Conservation (phyloP, 2,888 invertebrate genomes). For the Phania funesta region DNA sequence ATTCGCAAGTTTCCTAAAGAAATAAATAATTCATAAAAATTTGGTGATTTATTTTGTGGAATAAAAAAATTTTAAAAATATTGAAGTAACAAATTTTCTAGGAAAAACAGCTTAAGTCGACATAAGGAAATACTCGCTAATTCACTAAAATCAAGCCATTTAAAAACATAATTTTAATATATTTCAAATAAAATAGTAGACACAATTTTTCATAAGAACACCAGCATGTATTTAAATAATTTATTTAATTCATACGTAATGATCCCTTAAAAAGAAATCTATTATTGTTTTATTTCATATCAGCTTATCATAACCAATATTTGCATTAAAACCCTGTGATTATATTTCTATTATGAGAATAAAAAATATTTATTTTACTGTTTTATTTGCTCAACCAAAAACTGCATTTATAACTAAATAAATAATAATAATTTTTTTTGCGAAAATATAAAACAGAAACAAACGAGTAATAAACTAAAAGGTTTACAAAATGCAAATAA, state of each 20-base stretch:
- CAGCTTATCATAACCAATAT: neutral
- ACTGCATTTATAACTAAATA: conserved; percentile 42
- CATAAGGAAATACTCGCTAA: too few species aligned
- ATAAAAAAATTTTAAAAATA: too few species aligned
- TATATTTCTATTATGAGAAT: neutral
- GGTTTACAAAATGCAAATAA: too few species aligned
- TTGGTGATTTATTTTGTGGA: too few species aligned
- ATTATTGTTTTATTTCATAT: neutral
- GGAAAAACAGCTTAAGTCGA: too few species aligned
- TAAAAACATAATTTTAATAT: too few species aligned
- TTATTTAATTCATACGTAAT: conserved; percentile 31
- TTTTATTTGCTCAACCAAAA: conserved; percentile 10
- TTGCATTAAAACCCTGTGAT: neutral
- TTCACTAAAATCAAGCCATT: too few species aligned
- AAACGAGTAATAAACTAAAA: too few species aligned
- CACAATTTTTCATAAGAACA: neutral
- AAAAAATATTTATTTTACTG: conserved; percentile 27
- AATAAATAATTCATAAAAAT: too few species aligned
- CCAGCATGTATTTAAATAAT: neutral
- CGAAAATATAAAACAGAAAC: neutral
- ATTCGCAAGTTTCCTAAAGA: too few species aligned
- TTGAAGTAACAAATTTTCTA: too few species aligned
- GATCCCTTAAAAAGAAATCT: conserved; percentile 30
- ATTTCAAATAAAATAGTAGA: too few species aligned
- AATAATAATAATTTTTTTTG: conserved; percentile 24